These are phyloP conservation scores for Chloropsis cyanopogon DNA, from an alignment of 2,113 vertebrate species.

Conservation along the genomic window DNA sequence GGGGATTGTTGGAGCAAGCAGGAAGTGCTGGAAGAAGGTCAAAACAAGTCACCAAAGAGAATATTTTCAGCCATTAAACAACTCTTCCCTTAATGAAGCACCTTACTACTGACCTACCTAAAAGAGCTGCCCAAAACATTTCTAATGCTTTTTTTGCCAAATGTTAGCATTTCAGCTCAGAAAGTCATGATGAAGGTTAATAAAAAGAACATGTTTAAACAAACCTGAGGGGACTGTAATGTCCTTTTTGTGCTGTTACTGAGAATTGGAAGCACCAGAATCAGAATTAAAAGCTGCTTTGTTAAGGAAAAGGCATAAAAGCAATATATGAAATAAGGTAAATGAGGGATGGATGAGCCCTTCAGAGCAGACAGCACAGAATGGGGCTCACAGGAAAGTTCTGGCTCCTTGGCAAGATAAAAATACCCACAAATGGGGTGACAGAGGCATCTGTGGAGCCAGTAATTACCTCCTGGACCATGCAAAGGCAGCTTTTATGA, in stretches of 20 bases:
- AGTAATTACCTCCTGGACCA: neutral
- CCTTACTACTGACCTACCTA: neutral
- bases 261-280: neutral
- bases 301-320: neutral
- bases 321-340: neutral
- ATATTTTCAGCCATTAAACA: neutral
- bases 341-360: neutral
- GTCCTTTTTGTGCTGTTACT: neutral
- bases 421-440: neutral
- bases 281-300: slow-evolving; percentile 14
- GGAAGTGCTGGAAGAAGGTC: neutral
- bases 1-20: accelerated
- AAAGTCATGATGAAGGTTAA: neutral
- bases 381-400: neutral
- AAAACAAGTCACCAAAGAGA: neutral
- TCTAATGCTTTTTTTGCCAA: neutral
- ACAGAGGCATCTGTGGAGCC: neutral
- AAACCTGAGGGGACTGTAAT: neutral
- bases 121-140: neutral
- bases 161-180: neutral
- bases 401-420: neutral
- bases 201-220: slow-evolving; percentile 13
- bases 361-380: neutral
- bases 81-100: neutral
- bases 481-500: neutral